Evolutionary conservation across 2,113 vertebrate genomes (phyloP).

Genomic region (Archocentrus centrarchus): DNA sequence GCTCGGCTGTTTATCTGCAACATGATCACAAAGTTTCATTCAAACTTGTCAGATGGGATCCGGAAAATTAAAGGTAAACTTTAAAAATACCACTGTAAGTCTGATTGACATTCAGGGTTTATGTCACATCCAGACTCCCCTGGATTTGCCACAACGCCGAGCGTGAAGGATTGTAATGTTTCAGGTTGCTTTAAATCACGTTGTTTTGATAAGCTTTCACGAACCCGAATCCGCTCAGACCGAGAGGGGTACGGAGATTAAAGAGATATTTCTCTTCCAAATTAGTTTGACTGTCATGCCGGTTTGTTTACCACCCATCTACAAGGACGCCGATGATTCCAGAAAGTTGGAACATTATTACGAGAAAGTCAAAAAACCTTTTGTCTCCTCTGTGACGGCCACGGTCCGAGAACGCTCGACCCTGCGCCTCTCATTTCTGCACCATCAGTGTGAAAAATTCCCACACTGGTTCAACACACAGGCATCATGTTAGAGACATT

Average conservation of each 20-base stretch:
- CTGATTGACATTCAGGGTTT: conserved; percentile 30
- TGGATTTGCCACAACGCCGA: background rate
- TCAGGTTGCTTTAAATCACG: background rate
- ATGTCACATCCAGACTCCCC: conserved; percentile 1
- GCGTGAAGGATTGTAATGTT: conserved; percentile 2
- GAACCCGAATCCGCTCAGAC: background rate
- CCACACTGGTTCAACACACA: background rate
- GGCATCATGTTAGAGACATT: background rate
- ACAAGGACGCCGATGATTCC: background rate
- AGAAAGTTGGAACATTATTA: background rate
- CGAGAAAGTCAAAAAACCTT: background rate
- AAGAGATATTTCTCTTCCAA: background rate
- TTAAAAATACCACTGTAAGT: conserved; percentile 16
- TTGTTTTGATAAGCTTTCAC: background rate
- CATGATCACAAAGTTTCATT: conserved; percentile 12
- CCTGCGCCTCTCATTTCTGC: conserved; percentile 16
- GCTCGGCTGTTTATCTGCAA: conserved; percentile 31
- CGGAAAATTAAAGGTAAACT: conserved; percentile 54
- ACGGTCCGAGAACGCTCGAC: background rate
- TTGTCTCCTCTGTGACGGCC: background rate
- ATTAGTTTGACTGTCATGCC: background rate
- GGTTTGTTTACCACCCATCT: background rate
- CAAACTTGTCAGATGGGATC: conserved; percentile 51
- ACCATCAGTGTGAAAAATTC: background rate
- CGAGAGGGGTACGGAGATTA: background rate